Evolutionary conservation across 2,113 vertebrate species (phyloP).

Genomic region (Pelecanus crispus): DNA sequence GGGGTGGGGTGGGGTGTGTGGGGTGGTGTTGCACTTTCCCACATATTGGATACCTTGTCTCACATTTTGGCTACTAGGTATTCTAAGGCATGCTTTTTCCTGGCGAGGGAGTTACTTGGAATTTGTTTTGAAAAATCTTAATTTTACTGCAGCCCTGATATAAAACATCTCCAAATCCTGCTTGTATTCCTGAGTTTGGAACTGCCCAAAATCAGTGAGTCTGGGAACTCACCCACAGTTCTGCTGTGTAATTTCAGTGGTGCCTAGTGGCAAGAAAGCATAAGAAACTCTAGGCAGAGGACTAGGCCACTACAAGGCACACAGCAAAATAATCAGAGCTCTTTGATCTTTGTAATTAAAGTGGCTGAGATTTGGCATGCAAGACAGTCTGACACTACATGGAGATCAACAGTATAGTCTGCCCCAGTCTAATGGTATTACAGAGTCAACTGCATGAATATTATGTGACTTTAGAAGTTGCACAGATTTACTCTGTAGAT

Average conservation of each 20-base stretch:
- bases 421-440: not conserved
- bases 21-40: not conserved
- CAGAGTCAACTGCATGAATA: not conserved
- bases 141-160: not conserved
- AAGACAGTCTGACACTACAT: not conserved
- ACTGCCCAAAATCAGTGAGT: not conserved
- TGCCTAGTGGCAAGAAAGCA: not conserved
- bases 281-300: not conserved
- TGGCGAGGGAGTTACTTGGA: not conserved
- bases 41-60: not conserved
- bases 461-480: not conserved
- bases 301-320: not conserved
- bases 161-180: not conserved
- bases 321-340: not conserved
- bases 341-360: not conserved
- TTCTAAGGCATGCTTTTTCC: not conserved
- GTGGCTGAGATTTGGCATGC: not conserved
- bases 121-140: not conserved
- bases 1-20: no score
- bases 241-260: not conserved
- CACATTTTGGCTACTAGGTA: not conserved
- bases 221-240: not conserved
- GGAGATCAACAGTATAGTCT: not conserved
- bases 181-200: not conserved
- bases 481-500: not conserved